Evolutionary conservation across 2,888 invertebrate genomes (phyloP), one percentile per base, ranked within the genome.

Genomic region (Phyto melanocephala): DNA sequence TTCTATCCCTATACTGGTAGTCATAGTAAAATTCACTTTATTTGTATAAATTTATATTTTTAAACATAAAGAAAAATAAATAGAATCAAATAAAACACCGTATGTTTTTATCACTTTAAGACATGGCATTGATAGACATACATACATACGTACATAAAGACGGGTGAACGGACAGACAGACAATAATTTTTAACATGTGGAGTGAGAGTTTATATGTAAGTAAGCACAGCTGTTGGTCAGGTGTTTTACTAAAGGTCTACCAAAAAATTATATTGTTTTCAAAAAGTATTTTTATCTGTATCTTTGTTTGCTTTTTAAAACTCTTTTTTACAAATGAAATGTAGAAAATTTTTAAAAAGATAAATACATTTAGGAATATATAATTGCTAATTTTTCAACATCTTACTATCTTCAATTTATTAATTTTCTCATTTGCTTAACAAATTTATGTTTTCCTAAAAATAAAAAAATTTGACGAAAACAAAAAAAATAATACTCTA

Each of bases 221-320:
- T 79, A 33, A 45, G 22, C 70, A 70, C 81, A 82, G 75, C 81
- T 82, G 81, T 75, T 68, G 40, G 78, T 82, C 81, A 82, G 81
- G 81, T 82, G 81, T 82, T 78, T 77, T 72, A 13, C 40, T 11
- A 17, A 56, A 11, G 11, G 20, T 40, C 11, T 20, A n/a, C 2
- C 17, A 74, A 54, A 62, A 24, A 50, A 50, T 28, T 6, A 11
- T 65, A 22, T n/a, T 22, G 5, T 67, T 56, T 37, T 42, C n/a
- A 4, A 56, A 56, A 11, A 24, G 13, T 50, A 20, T 50, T 15
- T 42, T 15, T 47, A 15, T 35, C 17, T 20, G 2, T 50, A n/a
- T 50, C 1, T 1, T 60, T 13, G 37, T 24, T 71, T 17, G 11
- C 11, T 35, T 35, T 28, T n/a, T 54, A 58, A 5, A 70, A 35